phyloP scores from a whole-genome alignment of 2,888 invertebrate species.

The Lepidonotus clava region DNA sequence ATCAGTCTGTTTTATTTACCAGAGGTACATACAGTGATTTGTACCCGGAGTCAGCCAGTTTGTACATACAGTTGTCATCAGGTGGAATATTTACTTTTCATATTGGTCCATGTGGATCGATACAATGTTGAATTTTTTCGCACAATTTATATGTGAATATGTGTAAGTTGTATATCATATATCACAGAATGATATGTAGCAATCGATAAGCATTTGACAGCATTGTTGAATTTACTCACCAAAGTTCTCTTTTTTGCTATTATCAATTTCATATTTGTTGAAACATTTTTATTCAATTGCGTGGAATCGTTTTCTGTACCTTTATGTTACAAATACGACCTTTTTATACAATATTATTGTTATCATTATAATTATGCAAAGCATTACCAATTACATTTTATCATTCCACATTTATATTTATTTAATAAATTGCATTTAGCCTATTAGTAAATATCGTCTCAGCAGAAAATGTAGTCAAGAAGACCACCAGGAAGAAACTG shows the following conservation, averaged over 20 bases:
- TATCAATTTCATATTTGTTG: not conserved
- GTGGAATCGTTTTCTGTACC: not conserved
- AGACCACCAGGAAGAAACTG: constrained; percentile 1
- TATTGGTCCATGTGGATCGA: not conserved
- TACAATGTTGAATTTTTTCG: constrained; percentile 10
- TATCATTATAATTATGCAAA: not conserved
- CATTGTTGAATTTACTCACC: not conserved
- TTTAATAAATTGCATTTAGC: not conserved
- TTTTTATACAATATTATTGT: not conserved
- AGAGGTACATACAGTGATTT: not conserved
- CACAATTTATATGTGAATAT: not conserved
- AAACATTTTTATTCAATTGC: not conserved
- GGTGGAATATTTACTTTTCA: not conserved
- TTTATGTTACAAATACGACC: not conserved
- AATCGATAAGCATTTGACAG: not conserved
- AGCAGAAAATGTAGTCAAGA: not conserved
- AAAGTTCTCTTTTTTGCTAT: not conserved
- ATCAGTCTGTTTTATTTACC: not conserved
- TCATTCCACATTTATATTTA: not conserved
- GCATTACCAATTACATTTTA: not conserved
- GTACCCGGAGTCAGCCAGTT: no score
- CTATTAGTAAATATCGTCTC: not conserved
- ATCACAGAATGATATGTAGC: not conserved
- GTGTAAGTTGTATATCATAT: not conserved
- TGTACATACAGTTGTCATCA: not conserved